Base-by-base conservation (phyloP, 2,888 invertebrate species). In the Pachydiplax longipennis region DNA sequence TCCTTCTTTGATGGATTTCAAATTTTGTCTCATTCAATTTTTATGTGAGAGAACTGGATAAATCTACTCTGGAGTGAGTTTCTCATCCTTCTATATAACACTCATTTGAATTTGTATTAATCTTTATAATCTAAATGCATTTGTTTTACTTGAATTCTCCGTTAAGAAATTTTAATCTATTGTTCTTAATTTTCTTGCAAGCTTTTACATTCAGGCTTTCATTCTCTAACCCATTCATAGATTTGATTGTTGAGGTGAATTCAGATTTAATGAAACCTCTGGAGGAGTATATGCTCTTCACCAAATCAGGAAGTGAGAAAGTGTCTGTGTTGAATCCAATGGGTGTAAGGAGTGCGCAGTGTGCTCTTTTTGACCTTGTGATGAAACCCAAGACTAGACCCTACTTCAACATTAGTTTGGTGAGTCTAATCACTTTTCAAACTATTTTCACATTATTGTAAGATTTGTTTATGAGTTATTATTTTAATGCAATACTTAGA, bases 211-310 rank as follows among this genome's bases (percentile, higher is more conserved):
- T 53, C 0, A 18, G 1, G 8, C 53, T 53, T 91, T 91, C 58
- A 91, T 93, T 94, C 2, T 53, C 18, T 53, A 6, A 53, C 3
- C 18, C 2, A 53, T 53, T 53, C 53, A 25, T 94, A 98, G 98
- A 98, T 94, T 97, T 98, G 83, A 96, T 97, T 92, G 96, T 98
- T 91, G 96, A 97, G 94, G 96, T 98, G 91, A 98, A 98, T 93
- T 96, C 96, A 91, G 95, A 96, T 92, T 95, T 95, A 91, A 98
- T 98, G 97, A 97, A 97, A 93, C 98, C 98, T 0, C 94, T 98
- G 87, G 98, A 98, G 94, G 98, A 98, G 93, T 98, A 98, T 94
- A 98, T 98, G 98, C 94, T 98, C n/a, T 98, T 97, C 93, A 97
- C 97, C 5, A 92, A 92, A 90, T 96, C 96, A 22, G 97, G 97